These are phyloP conservation scores for Hemitrygon akajei DNA, from an alignment of 2,797 vertebrate genomes.

Conservation along the genomic window DNA sequence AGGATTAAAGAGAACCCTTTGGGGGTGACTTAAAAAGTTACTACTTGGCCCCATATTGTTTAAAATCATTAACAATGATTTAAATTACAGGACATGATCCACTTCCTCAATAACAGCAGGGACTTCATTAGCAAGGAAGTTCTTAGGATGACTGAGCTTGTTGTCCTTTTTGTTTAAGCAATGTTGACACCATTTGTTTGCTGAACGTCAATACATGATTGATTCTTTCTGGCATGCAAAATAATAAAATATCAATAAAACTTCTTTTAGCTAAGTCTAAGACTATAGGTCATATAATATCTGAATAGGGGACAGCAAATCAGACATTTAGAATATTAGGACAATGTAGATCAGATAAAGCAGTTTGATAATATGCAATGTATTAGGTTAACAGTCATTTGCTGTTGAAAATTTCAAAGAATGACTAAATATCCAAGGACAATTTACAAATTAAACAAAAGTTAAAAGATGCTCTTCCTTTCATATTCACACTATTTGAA, in stretches of 20 bases:
- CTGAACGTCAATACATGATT: neutral
- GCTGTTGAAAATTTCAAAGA: neutral
- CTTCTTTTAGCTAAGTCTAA: neutral
- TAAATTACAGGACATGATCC: too few relatives aligned
- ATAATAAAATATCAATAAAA: too few relatives aligned
- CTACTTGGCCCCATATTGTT: too few relatives aligned
- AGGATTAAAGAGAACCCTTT: too few relatives aligned
- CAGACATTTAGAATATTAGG: neutral
- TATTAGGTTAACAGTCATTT: neutral
- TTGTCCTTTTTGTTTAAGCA: neutral
- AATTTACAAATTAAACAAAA: neutral
- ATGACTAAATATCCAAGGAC: neutral
- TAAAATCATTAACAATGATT: too few relatives aligned
- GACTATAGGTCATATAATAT: neutral
- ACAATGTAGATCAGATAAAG: neutral
- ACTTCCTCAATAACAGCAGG: neutral
- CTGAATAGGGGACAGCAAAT: neutral
- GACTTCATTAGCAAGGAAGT: neutral
- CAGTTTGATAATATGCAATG: neutral
- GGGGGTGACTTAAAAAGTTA: too few relatives aligned
- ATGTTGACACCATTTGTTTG: neutral
- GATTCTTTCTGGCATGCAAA: neutral
- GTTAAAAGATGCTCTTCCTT: neutral
- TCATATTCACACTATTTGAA: neutral
- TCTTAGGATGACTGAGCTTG: neutral